Evolutionary conservation across 2,113 vertebrate genomes (phyloP).

Genomic region (Paraplagusia blochii): DNA sequence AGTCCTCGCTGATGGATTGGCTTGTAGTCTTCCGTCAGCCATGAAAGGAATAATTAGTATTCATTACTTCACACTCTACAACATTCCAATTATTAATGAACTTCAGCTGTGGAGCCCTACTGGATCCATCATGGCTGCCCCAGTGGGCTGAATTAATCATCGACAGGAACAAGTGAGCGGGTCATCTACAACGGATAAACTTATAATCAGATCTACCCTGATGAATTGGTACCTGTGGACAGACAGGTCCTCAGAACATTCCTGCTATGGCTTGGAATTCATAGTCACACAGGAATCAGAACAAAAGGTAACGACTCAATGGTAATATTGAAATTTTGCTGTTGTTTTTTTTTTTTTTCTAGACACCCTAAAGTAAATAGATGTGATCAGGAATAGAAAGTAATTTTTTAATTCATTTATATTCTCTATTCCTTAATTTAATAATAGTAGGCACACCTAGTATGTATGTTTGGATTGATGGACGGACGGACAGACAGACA

Average conservation of each 20-base stretch:
- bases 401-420: no score
- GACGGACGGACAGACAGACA: no score
- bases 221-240: constrained; percentile 66
- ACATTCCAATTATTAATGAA: constrained; percentile 99
- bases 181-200: constrained; percentile 77
- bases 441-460: no score
- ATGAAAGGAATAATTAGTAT: constrained; percentile 99
- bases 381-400: no score
- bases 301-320: no score
- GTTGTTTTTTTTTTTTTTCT: no score
- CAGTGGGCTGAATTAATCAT: constrained; percentile 84
- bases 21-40: constrained; percentile 92
- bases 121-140: constrained; percentile 90
- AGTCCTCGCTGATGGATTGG: constrained; percentile 98
- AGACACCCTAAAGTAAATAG: no score
- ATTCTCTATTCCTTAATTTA: no score
- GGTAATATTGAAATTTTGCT: no score
- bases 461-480: no score
- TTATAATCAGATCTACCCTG: constrained; percentile 75
- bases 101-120: constrained; percentile 89
- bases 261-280: constrained; percentile 53
- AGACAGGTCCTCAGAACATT: constrained; percentile 52
- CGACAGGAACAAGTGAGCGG: constrained; percentile 74
- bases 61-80: constrained; percentile 99
- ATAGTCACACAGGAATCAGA: constrained; percentile 40